A percentile compares a stretch with the other conserved stretches of the same genome.
These are phyloP conservation scores for Junonia oenone DNA, from an alignment of 2,888 invertebrate species.

Conservation along the genomic window DNA sequence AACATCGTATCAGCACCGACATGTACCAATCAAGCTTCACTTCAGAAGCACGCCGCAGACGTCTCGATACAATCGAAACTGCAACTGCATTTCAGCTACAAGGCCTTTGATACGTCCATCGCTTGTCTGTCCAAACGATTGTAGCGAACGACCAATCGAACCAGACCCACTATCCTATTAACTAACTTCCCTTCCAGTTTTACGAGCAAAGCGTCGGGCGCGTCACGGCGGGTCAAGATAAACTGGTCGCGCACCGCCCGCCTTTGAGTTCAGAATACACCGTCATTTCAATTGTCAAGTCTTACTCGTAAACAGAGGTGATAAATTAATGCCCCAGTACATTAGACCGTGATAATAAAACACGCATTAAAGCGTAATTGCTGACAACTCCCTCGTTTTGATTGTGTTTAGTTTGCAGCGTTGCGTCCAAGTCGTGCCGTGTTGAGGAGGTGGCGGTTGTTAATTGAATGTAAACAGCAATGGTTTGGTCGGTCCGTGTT, in stretches of 20 bases:
- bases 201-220: constrained; percentile 34
- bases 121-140: constrained; percentile 75
- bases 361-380: constrained; percentile 76
- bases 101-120: constrained; percentile 77
- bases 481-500: constrained; percentile 40
- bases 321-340: constrained; percentile 76
- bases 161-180: constrained; percentile 44
- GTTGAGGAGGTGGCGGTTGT: background rate
- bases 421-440: constrained; percentile 38
- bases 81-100: constrained; percentile 74
- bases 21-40: constrained; percentile 72
- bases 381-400: constrained; percentile 47
- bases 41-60: constrained; percentile 67
- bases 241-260: constrained; percentile 42
- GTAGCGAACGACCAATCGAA: constrained; percentile 50
- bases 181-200: constrained; percentile 25
- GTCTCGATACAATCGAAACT: constrained; percentile 74
- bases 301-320: constrained; percentile 71
- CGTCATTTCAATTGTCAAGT: constrained; percentile 75
- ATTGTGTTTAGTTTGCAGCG: constrained; percentile 12
- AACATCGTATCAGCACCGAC: constrained; percentile 59
- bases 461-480: constrained; percentile 37
- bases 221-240: constrained; percentile 41
- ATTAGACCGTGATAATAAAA: constrained; percentile 78
- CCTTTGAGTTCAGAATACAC: constrained; percentile 61